Conservation (phyloP, 2,113 vertebrate species). For the Collichthys lucidus region DNA sequence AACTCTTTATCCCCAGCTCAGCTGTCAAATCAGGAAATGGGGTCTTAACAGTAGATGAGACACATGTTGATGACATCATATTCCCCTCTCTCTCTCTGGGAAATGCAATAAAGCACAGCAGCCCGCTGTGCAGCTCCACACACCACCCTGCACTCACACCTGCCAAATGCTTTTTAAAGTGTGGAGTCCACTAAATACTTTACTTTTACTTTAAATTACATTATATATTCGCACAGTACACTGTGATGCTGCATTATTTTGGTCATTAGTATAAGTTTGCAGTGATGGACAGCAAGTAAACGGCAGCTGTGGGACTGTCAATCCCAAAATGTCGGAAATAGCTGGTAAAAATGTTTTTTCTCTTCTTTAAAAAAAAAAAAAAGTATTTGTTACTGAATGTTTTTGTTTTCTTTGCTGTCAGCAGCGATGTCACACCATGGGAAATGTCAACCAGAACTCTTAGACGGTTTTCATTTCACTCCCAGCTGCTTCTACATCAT, state of each 20-base stretch:
- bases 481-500: not conserved
- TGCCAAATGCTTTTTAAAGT: constrained; percentile 39
- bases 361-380: not conserved
- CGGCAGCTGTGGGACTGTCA: not conserved
- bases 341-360: not conserved
- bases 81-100: constrained; percentile 45
- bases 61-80: constrained; percentile 78
- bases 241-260: not conserved
- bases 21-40: constrained; percentile 69
- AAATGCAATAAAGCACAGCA: constrained; percentile 68
- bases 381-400: not conserved
- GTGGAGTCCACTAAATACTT: constrained; percentile 17
- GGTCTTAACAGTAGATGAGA: constrained; percentile 65
- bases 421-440: not conserved
- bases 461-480: not conserved
- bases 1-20: constrained; percentile 59
- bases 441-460: not conserved
- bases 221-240: not conserved
- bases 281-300: not conserved
- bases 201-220: constrained; percentile 6
- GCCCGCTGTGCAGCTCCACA: constrained; percentile 21
- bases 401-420: constrained; percentile 29
- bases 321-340: not conserved
- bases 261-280: not conserved
- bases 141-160: constrained; percentile 47